Evolutionary conservation across 2,113 vertebrate genomes (phyloP), one percentile per base, ranked within the genome.

Genomic region (Indri indri): DNA sequence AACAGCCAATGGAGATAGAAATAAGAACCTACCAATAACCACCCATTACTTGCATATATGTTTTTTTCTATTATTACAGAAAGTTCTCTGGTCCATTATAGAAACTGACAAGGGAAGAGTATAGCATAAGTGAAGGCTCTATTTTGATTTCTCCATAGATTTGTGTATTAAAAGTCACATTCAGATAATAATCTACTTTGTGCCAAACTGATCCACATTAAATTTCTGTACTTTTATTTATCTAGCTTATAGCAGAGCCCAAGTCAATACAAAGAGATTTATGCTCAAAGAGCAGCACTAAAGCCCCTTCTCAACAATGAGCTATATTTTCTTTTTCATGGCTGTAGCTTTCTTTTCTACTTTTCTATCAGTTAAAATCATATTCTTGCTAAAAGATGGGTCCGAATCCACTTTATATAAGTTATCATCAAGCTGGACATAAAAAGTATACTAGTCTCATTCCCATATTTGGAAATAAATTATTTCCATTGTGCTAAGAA

Each of bases 171-270:
- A 96, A 95, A 95, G 37, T 80, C 17, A 83, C 30, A 94, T 97
- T 84, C 14, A 42, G 30, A 32, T 86, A 81, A 88, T 37, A 68
- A 66, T 37, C 59, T 93, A 42, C 18, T 65, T 25, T 86, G 93
- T 80, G 73, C 42, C 83, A 96, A 90, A 93, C 63, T 3, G 11
- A 94, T 91, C 91, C 65, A 70, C 54, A 74, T 59, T 97, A 94
- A 73, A 87, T 91, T 96, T 91, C 93, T 96, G 3, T 66, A 88
- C 83, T 82, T 97, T 86, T 94, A 97, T 74, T 89, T 84, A 79
- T 77, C 40, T 84, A 52, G 65, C 45, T 90, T 82, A 76, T 34
- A 95, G 90, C 4, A 88, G 63, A 95, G 52, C 32, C 71, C 40
- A 92, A 90, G 40, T 94, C 70, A 92, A 86, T 65, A 91, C 34